Evolutionary conservation across 1,140 invertebrate genomes (phyloP), one percentile per base, ranked within the genome.

Genomic region (Leptonema lineaticorne): DNA sequence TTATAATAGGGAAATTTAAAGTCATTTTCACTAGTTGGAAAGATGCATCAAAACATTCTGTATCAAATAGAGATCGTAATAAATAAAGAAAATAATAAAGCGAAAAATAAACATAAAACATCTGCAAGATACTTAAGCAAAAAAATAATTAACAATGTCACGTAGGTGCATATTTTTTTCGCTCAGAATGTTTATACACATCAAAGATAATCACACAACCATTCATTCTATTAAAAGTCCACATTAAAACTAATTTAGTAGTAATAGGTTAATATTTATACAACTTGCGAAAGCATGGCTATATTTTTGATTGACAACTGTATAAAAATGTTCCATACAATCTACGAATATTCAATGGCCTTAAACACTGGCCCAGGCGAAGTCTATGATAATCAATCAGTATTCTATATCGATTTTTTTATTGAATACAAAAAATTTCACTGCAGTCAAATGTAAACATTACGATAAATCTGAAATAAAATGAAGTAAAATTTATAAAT

Each of bases 381-480:
- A 62, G 46, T 68, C 65, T 33, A 22, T 53, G 11, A 11, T 29
- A 27, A 46, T 46, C 27, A 45, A 22, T 16, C 46, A 37, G 46
- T 45, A 65, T 57, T 66, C n/a, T 20, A 26, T 29, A 45, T 24
- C 50, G 24, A 29, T 18, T 50, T 30, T n/a, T 27, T 64, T 57
- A 57, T 37, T 29, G 33, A n/a, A 53, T 46, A 63, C 22, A 50
- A 26, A 11, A 46, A 18, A 37, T 28, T 37, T 57, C 30, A 64
- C 24, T n/a, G 48, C 29, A 57, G 53, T 57, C 33, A 20, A 33
- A n/a, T 24, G 14, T 26, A 20, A n/a, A 46, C 62, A 71, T 72
- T 72, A 72, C 53, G 70, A 72, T 30, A 72, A 67, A 69, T 72
- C 69, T 71, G 69, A 53, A 69, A 69, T 1, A 37, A 63, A 22